A percentile compares a stretch with the other conserved stretches of the same genome.
These are phyloP conservation scores for Pogonocherus hispidulus DNA, from an alignment of 2,888 invertebrate genomes.

Conservation along the genomic window DNA sequence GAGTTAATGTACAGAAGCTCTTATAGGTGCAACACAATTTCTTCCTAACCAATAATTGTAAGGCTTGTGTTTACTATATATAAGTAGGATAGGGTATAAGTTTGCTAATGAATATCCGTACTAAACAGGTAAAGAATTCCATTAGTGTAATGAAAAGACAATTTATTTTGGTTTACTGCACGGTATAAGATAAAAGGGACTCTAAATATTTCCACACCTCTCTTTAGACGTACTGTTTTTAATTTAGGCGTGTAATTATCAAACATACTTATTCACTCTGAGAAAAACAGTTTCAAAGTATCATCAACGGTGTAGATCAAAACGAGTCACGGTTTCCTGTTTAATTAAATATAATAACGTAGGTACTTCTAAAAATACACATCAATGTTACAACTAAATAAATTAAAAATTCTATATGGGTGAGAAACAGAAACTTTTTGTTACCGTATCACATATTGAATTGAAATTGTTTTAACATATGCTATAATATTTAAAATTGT, in stretches of 20 bases:
- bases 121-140: too few species aligned
- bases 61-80: too few species aligned
- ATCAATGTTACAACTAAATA: too few species aligned
- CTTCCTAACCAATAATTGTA: too few species aligned
- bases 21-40: too few species aligned
- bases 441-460: neutral
- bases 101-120: too few species aligned
- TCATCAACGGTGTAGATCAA: neutral
- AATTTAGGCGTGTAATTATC: conserved; percentile 10
- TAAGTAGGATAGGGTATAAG: too few species aligned
- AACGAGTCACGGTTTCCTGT: neutral
- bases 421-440: conserved; percentile 1
- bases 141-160: too few species aligned
- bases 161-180: neutral
- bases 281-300: conserved; percentile 1
- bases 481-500: conserved; percentile 4
- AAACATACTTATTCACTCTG: conserved; percentile 3
- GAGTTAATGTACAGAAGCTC: too few species aligned
- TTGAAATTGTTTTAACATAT: conserved; percentile 5
- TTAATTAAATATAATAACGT: conserved; percentile 11
- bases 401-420: too few species aligned
- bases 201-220: conserved; percentile 22
- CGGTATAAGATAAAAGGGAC: neutral
- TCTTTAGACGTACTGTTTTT: neutral
- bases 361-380: conserved; percentile 1